phyloP scores from a whole-genome alignment of 2,113 vertebrate genomes.

The Sus scrofa region DNA sequence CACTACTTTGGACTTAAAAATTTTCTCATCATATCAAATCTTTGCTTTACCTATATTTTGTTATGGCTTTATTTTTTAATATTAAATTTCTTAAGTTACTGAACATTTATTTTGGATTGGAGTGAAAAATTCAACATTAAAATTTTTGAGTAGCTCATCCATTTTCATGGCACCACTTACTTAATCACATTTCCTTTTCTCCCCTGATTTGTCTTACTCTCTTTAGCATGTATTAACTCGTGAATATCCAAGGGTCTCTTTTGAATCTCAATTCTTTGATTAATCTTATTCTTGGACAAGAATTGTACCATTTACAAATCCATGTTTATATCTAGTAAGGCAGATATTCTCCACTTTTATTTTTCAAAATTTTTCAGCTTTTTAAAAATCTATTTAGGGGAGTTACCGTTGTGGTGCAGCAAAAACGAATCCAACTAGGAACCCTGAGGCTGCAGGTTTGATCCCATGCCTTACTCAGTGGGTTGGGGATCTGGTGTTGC shows the following conservation, averaged over 20 bases:
- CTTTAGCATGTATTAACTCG: neutral
- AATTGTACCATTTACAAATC: neutral
- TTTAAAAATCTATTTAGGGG: too few species aligned
- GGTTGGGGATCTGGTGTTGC: too few species aligned
- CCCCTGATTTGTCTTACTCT: neutral
- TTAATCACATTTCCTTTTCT: neutral
- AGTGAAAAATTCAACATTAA: neutral
- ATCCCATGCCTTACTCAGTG: too few species aligned
- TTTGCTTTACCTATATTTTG: conserved; percentile 3
- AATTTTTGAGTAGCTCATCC: neutral
- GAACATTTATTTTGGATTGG: neutral
- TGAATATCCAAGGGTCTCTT: neutral
- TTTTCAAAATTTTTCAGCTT: neutral
- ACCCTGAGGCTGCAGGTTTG: too few species aligned
- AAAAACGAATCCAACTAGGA: too few species aligned
- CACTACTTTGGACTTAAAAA: neutral
- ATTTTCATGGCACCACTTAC: neutral
- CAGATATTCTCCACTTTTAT: neutral
- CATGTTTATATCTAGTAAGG: neutral
- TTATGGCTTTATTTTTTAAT: conserved; percentile 4
- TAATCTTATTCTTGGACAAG: neutral
- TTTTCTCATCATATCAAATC: neutral
- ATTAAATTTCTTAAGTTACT: neutral
- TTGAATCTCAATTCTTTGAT: neutral
- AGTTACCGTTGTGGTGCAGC: too few species aligned